Evolutionary conservation across 1,140 invertebrate species (phyloP).

Genomic region (Pogonognathellus flavescens): DNA sequence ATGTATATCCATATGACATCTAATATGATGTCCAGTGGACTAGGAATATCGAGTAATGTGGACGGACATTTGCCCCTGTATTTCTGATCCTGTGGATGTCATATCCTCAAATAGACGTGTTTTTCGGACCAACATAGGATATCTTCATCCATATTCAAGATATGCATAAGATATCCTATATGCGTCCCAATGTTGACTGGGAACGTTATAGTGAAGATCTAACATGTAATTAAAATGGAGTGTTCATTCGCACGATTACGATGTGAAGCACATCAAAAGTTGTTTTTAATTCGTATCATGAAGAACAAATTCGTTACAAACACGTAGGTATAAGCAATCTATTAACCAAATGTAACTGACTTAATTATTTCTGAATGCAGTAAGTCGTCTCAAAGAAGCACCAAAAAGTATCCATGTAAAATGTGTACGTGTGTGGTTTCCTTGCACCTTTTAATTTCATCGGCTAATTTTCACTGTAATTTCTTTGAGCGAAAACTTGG

Average conservation of each 20-base stretch:
- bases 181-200: no score
- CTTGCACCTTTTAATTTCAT: background rate
- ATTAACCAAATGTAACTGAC: background rate
- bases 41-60: no score
- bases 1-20: no score
- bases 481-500: background rate
- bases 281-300: slow-evolving; percentile 8
- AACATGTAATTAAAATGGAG: background rate
- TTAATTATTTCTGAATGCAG: background rate
- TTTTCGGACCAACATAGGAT: no score
- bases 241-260: background rate
- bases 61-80: no score
- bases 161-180: no score
- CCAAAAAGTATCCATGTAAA: background rate
- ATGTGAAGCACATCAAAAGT: background rate
- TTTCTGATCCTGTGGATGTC: no score
- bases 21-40: no score
- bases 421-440: background rate
- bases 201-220: background rate
- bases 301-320: slow-evolving; percentile 4
- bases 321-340: background rate
- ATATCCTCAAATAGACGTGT: no score
- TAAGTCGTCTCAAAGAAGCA: background rate
- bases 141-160: no score
- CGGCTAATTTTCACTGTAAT: background rate